Base-by-base conservation (phyloP, 2,888 invertebrate species). In the Silvanus unidentatus region DNA sequence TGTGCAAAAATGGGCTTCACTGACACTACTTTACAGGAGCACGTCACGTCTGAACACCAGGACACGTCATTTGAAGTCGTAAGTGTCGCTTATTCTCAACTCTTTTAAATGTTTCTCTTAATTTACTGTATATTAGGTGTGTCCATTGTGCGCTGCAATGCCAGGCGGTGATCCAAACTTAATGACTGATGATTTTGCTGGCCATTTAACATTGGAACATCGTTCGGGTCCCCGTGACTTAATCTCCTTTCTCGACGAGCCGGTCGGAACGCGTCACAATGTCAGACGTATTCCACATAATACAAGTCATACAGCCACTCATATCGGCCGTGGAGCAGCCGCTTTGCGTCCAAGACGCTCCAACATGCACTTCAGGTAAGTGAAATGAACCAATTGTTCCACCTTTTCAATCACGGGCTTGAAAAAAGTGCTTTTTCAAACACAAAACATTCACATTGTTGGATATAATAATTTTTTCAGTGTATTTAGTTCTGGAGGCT, bases 161-260 rank as follows among this genome's bases (percentile, higher is more conserved):
- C 94, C 95, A 30, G 95, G 96, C 54, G 95, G 95, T 43, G 98
- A 98, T 73, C 96, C 96, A 50, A 97, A 97, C 77, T 85, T 94
- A 70, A 91, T 96, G 74, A 96, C 96, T 53, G 96, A 97, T 77
- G 97, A 98, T 78, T 93, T 98, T 76, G 88, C 93, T 57, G 90
- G 92, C 63, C 98, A 98, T 79, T 82, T 98, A 66, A 88, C 91
- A 50, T 75, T 95, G 59, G 96, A 97, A 72, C 98, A 98, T 76
- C 84, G 93, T 65, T 64, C 69, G 39, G 71, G 71, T 16, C 85
- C 88, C 60, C 79, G 94, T 72, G 95, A 95, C 78, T 81, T 94
- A 67, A 94, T 92, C 73, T 89, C 90, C 61, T 91, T 92, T 81
- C 75, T 91, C 67, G 95, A 95, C 75, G 94, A 95, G 73, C 92